Evolutionary conservation across 2,888 invertebrate species (phyloP), one percentile per base, ranked within the genome.

Genomic region (Drosophila kambysellisi): DNA sequence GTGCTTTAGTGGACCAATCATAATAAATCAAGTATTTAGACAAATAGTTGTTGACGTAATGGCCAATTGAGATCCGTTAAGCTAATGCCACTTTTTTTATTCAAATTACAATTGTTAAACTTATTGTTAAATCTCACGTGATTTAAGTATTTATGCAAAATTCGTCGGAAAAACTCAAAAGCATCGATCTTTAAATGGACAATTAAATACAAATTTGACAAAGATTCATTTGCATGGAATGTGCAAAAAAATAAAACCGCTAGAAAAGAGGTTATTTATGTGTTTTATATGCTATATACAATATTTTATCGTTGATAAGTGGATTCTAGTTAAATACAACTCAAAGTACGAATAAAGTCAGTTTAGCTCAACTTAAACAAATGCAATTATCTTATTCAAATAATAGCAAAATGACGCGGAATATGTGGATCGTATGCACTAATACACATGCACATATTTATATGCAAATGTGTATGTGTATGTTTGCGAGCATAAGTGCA

Each of bases 11-110:
- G 15, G 29, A 4, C 37, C 35, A 17, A 33, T 32, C 11, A 17
- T 29, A 39, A 32, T 68, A 33, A 20, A 35, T 35, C 32, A 20
- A n/a, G 37, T 35, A 57, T 41, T 57, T 30, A 4, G n/a, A 46
- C 46, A 29, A 15, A 4, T 11, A 30, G 30, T 51, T 51, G 25
- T 46, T 46, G 25, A 30, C 17, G 29, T 29, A 29, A 50, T 29
- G 15, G 50, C 25, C 46, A 46, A 20, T 46, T 46, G 46, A 25
- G 46, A 8, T 4, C 46, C 46, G 46, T 46, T 29, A 46, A 8
- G 43, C 11, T 20, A 43, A 43, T 43, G 6, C 43, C 5, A 43
- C 43, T 29, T 50, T 7, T 25, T 6, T 30, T 11, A 17, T 17
- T 30, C 30, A 30, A 30, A 29, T 51, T 30, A 50, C 29, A 29